Evolutionary conservation across 1,140 invertebrate species (phyloP).

Genomic region (Megathymus violae): DNA sequence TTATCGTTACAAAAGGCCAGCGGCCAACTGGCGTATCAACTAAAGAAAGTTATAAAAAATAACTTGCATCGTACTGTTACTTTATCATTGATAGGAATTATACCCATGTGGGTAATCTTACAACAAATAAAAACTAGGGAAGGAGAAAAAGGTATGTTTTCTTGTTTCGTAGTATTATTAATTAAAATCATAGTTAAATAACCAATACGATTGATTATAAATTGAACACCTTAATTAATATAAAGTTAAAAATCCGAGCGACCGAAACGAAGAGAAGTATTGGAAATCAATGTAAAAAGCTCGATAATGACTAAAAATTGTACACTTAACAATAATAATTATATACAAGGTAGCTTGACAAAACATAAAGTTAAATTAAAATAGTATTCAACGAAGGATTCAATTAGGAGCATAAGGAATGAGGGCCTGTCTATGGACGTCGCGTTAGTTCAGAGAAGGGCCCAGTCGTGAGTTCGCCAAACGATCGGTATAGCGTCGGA

Average conservation of each 20-base stretch:
- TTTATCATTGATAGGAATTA: slow-evolving; percentile 46
- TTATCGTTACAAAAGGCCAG: slow-evolving; percentile 67
- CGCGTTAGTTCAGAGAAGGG: background rate
- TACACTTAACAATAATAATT: slow-evolving; percentile 22
- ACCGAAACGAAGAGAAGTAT: background rate
- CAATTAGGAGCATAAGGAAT: background rate
- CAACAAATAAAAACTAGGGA: slow-evolving; percentile 24
- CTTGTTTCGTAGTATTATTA: slow-evolving; percentile 24
- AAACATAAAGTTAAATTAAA: background rate
- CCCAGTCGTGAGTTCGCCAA: slow-evolving; percentile 14
- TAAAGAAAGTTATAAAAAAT: slow-evolving; percentile 45
- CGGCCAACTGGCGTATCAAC: too few species aligned
- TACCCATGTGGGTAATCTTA: slow-evolving; percentile 24
- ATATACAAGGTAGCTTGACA: slow-evolving; percentile 8
- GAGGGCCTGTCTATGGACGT: slow-evolving; percentile 20
- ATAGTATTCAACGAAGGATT: background rate
- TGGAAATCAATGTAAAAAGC: slow-evolving; percentile 17
- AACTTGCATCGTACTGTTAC: slow-evolving; percentile 51
- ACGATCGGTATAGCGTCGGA: background rate
- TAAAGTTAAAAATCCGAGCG: slow-evolving; percentile 17
- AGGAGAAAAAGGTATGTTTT: background rate
- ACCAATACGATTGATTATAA: slow-evolving; percentile 11
- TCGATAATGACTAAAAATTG: slow-evolving; percentile 11
- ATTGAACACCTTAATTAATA: slow-evolving; percentile 32
- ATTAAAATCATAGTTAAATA: slow-evolving; percentile 18